Percentiles rank a stretch among this genome's conserved stretches.
phyloP scores from a whole-genome alignment of 2,113 vertebrate species.

The Toxotes jaculatrix region DNA sequence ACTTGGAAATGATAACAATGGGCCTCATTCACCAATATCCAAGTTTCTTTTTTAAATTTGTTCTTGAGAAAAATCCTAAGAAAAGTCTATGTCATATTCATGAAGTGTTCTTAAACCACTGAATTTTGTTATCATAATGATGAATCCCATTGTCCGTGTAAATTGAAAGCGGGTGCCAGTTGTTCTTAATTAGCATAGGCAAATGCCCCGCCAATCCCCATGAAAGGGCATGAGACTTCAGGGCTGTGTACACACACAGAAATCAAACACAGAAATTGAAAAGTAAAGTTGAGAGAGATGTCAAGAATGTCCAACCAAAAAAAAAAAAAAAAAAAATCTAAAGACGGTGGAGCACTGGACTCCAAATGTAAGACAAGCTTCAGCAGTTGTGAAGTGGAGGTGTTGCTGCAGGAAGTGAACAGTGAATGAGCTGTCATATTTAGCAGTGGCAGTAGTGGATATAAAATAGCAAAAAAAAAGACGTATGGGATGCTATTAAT shows the following conservation, averaged over 20 bases:
- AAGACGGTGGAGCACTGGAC: too few species aligned
- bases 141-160: neutral
- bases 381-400: too few species aligned
- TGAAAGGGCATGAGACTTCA: neutral
- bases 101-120: neutral
- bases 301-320: neutral
- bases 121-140: neutral
- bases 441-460: too few species aligned
- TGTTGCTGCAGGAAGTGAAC: too few species aligned
- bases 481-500: neutral
- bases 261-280: neutral
- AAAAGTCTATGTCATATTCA: neutral
- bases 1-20: slow-evolving; percentile 45
- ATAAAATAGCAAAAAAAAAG: neutral
- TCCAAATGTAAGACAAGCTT: neutral
- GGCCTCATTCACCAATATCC: neutral
- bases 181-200: neutral
- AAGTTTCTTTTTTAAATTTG: neutral
- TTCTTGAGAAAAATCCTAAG: neutral
- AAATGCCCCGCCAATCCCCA: neutral
- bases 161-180: neutral
- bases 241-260: neutral
- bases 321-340: too few species aligned
- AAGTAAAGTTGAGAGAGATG: too few species aligned
- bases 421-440: too few species aligned